phyloP scores from a whole-genome alignment of 2,797 vertebrate genomes.

The Pteronotus mesoamericanus region DNA sequence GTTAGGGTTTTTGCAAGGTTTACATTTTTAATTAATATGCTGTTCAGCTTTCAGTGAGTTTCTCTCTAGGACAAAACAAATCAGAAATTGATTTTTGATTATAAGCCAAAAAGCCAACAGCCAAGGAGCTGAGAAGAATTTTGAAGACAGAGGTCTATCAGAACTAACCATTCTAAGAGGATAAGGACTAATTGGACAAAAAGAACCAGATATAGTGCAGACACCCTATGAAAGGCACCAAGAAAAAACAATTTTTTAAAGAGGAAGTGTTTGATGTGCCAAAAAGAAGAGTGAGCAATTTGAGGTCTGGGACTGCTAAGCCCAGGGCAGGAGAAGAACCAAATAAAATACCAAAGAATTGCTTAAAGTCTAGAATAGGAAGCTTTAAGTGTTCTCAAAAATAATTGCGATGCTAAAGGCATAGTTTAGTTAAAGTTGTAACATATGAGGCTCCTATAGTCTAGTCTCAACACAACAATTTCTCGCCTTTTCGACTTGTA shows the following conservation, averaged over 20 bases:
- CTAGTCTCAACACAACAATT: not conserved
- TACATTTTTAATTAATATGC: slow-evolving; percentile 33
- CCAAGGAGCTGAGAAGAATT: not conserved
- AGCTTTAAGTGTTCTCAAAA: not conserved
- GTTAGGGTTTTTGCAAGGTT: not conserved
- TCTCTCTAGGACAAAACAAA: slow-evolving; percentile 3
- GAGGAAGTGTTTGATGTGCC: not conserved
- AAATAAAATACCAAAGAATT: not conserved
- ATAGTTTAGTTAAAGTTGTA: not conserved
- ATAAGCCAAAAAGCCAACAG: not conserved
- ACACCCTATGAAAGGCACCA: not conserved
- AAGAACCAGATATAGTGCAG: not conserved
- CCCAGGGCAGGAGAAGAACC: not conserved
- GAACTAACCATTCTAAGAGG: not conserved
- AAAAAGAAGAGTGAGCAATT: not conserved
- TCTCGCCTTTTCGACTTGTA: not conserved
- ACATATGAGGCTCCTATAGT: not conserved
- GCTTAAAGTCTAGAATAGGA: not conserved
- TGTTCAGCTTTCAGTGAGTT: not conserved
- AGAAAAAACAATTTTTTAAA: not conserved
- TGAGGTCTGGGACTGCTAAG: not conserved
- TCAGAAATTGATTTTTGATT: not conserved
- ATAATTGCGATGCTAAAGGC: not conserved
- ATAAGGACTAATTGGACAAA: not conserved
- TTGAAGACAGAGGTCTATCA: not conserved